Evolutionary conservation across 2,113 vertebrate genomes (phyloP).

Genomic region (Neotoma lepida): DNA sequence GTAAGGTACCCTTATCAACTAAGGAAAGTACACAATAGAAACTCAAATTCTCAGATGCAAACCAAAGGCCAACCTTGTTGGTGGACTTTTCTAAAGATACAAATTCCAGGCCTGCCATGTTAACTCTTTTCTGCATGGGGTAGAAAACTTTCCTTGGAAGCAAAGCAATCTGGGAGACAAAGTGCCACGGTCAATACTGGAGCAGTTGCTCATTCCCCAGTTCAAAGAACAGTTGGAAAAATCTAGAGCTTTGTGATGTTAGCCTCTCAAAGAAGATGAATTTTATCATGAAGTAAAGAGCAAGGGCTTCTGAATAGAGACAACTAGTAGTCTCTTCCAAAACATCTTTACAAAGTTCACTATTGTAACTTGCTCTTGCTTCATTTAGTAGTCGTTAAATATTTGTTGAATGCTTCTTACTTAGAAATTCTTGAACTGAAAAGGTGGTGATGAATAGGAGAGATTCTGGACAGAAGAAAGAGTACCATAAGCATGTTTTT

Average conservation of each 20-base stretch:
- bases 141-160: not conserved
- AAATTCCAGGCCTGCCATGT: not conserved
- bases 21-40: not conserved
- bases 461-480: slow-evolving; percentile 31
- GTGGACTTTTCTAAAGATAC: not conserved
- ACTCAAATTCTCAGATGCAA: not conserved
- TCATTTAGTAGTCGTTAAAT: not conserved
- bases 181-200: not conserved
- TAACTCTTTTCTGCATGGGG: not conserved
- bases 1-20: not conserved
- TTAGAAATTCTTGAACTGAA: slow-evolving; percentile 27
- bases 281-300: slow-evolving; percentile 1
- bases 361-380: not conserved
- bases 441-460: not conserved
- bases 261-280: not conserved
- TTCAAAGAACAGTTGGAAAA: not conserved
- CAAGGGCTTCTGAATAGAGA: not conserved
- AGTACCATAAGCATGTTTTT: not conserved
- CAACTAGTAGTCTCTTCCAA: not conserved
- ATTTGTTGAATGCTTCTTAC: not conserved
- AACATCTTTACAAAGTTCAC: not conserved
- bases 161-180: not conserved
- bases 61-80: not conserved
- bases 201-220: not conserved
- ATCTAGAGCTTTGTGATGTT: not conserved